Evolutionary conservation across 2,797 vertebrate species (phyloP), one percentile per base, ranked within the genome.

Genomic region (Epinephelus awoara): DNA sequence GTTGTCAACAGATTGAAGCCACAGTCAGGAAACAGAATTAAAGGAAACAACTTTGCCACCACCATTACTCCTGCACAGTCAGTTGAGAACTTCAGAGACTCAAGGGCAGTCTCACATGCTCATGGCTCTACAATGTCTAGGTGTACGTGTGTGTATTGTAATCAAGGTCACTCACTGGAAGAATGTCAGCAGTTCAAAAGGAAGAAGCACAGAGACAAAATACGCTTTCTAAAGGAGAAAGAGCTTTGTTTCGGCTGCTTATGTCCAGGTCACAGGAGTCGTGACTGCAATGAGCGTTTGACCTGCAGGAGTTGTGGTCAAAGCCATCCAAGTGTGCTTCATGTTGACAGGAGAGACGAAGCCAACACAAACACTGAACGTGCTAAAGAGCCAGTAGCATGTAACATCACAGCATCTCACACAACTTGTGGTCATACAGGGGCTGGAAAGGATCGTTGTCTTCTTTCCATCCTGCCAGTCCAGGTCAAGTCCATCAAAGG

Each of bases 401-500:
- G 18, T 5, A 59, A 59, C 17, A 57, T 18, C 27, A 8, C 34
- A 40, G 19, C 57, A 40, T 14, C 57, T 40, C 18, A 59, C 21
- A 14, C 40, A 59, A 42, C 57, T 2, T 59, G 34, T 21, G 34
- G 34, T 40, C 57, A n/a, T 40, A 40, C 57, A 59, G 34, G 57
- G 57, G 57, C 34, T 11, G 19, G 57, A 5, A 21, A 12, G 2
- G 34, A 59, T 59, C 34, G 6, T 12, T 59, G 34, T 14, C 19
- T 40, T 21, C 34, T 59, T 13, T 59, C 34, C 11, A 59, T 59
- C 34, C 5, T 42, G 5, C 57, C 57, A 61, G 58, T 61, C 13
- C n/a, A 42, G 6, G 34, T 61, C 8, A 61, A 44, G 21, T 61
- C 34, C 11, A 61, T 50, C 49, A 61, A 61, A 61, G 58, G 58